phyloP scores from a whole-genome alignment of 2,797 vertebrate species.

The Sebastes minor region DNA sequence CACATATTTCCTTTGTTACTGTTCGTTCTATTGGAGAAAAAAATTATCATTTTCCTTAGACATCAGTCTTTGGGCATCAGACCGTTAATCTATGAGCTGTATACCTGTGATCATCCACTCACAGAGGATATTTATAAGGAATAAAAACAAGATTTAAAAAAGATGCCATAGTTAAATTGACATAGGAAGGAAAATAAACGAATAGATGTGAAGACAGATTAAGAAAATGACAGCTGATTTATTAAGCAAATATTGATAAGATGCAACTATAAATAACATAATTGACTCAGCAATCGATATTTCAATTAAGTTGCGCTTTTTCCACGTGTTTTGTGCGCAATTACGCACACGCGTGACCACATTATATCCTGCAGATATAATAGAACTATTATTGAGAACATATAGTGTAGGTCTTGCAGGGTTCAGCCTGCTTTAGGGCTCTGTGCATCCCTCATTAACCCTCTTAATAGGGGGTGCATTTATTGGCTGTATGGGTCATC shows the following conservation, averaged over 20 bases:
- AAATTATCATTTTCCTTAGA: too few relatives aligned
- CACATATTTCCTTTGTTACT: too few relatives aligned
- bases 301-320: constrained; percentile 67
- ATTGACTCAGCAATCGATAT: constrained; percentile 67
- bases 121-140: not conserved
- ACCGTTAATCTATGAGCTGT: constrained; percentile 1
- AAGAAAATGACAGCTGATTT: not conserved
- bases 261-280: not conserved
- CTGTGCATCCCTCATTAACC: constrained; percentile 56
- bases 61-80: constrained; percentile 4
- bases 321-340: too few relatives aligned
- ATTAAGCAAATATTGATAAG: not conserved
- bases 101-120: not conserved
- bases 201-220: not conserved
- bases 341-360: too few relatives aligned
- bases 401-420: too few relatives aligned
- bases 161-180: too few relatives aligned
- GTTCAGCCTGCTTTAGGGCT: not conserved
- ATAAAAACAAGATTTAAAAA: not conserved
- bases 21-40: too few relatives aligned
- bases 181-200: not conserved
- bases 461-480: constrained; percentile 31
- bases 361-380: too few relatives aligned
- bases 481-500: constrained; percentile 44
- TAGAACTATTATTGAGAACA: too few relatives aligned